Conservation (phyloP, 2,797 vertebrate species). For the Microcaecilia unicolor region DNA sequence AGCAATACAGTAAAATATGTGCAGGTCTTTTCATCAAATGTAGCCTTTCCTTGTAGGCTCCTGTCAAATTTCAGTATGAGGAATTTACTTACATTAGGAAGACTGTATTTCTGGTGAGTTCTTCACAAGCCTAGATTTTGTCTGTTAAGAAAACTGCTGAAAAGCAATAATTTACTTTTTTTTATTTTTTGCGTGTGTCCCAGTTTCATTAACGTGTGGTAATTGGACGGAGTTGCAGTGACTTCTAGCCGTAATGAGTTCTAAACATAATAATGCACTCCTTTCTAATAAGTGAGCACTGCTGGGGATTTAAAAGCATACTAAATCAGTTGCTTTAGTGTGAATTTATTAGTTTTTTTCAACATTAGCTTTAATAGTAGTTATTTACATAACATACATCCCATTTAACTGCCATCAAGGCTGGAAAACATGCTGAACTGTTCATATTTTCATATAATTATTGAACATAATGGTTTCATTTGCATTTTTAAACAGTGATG, state of each 20-base stretch:
- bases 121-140: constrained; percentile 55
- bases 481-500: constrained; percentile 74
- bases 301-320: constrained; percentile 70
- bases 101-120: constrained; percentile 50
- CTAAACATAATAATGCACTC: constrained; percentile 71
- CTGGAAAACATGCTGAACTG: constrained; percentile 77
- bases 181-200: constrained; percentile 57
- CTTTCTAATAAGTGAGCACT: constrained; percentile 73
- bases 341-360: constrained; percentile 74
- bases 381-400: constrained; percentile 78
- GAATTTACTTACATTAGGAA: constrained; percentile 47
- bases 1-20: too few relatives aligned
- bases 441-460: constrained; percentile 80
- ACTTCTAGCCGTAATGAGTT: constrained; percentile 71
- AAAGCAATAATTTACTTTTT: constrained; percentile 53
- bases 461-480: constrained; percentile 77
- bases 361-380: constrained; percentile 77
- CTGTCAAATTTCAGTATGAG: constrained; percentile 21
- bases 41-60: constrained; percentile 27
- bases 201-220: constrained; percentile 70
- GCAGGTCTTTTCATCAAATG: constrained; percentile 26
- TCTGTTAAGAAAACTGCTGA: constrained; percentile 69
- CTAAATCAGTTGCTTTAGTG: constrained; percentile 75
- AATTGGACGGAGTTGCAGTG: constrained; percentile 72
- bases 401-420: constrained; percentile 73